Base-by-base conservation (phyloP, 2,113 vertebrate genomes). In the Osmerus mordax region DNA sequence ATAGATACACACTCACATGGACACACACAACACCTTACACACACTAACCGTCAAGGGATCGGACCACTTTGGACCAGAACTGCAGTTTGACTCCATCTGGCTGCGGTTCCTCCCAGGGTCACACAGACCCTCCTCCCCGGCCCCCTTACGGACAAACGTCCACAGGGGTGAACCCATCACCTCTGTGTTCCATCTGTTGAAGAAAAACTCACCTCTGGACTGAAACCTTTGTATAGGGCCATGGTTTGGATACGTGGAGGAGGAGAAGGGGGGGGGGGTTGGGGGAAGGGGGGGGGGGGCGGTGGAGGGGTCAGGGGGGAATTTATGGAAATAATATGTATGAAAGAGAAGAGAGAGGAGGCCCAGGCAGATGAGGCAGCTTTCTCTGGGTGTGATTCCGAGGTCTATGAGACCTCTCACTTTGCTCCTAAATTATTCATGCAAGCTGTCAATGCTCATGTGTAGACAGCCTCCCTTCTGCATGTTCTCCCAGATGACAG, bases 381-480 rank as follows among this genome's bases (percentile, higher is more conserved):
- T 90, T 88, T 87, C 88, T 86, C 84, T 82, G 76, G 69, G 69
- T 69, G 83, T 89, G 86, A 89, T 87, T 90, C 87, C 88, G 81
- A 89, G 86, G 88, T 86, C 83, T 87, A 79, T 81, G 85, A 89
- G 86, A 83, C 84, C 78, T 86, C 78, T 86, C 81, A 85, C 83
- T 90, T 88, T 91, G 82, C 87, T 86, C 84, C 83, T 84, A 87
- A 88, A 89, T 91, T 89, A 89, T 88, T 81, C 87, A 87, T 87
- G 73, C 88, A 91, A 90, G 89, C 87, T 90, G 89, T 88, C 87
- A 87, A 79, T 87, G 85, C 86, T 86, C 86, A 69, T 78, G 82
- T 84, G 77, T 67, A 79, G 83, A 70, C 82, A 76, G 87, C 72
- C 83, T 78, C 75, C 56, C 77, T 83, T 84, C 83, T 67, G 71